Evolutionary conservation across 2,888 invertebrate species (phyloP), one percentile per base, ranked within the genome.

Genomic region (Luperina testacea): DNA sequence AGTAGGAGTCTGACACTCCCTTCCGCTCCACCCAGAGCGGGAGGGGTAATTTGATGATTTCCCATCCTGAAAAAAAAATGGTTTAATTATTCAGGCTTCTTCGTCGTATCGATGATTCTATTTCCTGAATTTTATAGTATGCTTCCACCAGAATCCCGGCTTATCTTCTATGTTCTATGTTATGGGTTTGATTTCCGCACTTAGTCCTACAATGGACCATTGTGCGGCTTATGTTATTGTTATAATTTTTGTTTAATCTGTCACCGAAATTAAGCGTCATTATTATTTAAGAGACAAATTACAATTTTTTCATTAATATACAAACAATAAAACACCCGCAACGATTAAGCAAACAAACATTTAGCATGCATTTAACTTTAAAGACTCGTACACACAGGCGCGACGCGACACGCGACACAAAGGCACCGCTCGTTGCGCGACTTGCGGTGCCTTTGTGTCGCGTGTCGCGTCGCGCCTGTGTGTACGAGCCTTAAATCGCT

Each of bases 291-390:
- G n/a, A 9, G 45, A 9, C 2, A 5, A 20, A 20, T 63, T 5
- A 20, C 0, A 0, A 9, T 27, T 32, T 32, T 20, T 63, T 32
- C 1, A 32, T 17, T 32, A 32, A 20, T 9, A 15, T 1, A 3
- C 8, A 20, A 32, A 32, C 32, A 64, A 32, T 32, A 45, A 27
- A 17, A n/a, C 5, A 48, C n/a, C n/a, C 1, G 6, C 7, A 45
- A 78, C 45, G 0, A n/a, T 20, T 32, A 53, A 78, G 7, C 20
- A 45, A 24, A 38, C 11, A 72, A 81, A 72, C 15, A 51, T 57
- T 61, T n/a, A 42, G 53, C 63, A 13, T 51, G 38, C n/a, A 32
- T 69, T 78, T 68, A 70, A 32, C 74, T 87, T 89, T 81, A n/a
- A n/a, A n/a, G n/a, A n/a, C n/a, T n/a, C n/a, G n/a, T n/a, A n/a